These are phyloP conservation scores for Leptestheria dahalacensis DNA, from an alignment of 1,140 invertebrate genomes.

Conservation along the genomic window DNA sequence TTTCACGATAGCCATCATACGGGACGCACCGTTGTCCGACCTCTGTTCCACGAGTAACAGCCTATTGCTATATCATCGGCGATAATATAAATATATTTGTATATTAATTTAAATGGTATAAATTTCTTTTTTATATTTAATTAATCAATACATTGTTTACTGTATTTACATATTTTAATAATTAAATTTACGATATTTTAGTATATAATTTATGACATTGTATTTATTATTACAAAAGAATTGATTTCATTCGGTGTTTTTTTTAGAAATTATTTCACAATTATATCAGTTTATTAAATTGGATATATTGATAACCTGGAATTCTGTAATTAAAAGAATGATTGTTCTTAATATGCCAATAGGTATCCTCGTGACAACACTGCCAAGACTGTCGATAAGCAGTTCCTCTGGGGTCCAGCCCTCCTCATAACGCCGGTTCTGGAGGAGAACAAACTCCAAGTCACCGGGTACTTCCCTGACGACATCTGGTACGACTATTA, in stretches of 20 bases:
- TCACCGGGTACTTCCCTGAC: slow-evolving; percentile 27
- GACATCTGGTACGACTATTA: slow-evolving; percentile 31
- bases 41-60: slow-evolving; percentile 27
- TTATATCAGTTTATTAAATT: no score
- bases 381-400: slow-evolving; percentile 20
- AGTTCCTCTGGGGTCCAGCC: slow-evolving; percentile 25
- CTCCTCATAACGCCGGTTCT: slow-evolving; percentile 22
- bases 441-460: slow-evolving; percentile 15
- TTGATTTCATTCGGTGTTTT: no score
- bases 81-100: not conserved
- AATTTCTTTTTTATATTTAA: not conserved
- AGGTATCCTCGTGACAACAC: slow-evolving; percentile 26
- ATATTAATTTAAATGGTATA: not conserved
- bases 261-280: no score
- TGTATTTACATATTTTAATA: not conserved
- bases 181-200: not conserved
- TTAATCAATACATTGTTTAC: not conserved
- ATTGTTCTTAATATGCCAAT: not conserved
- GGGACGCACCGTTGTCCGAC: slow-evolving; percentile 29
- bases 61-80: not conserved
- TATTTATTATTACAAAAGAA: no score
- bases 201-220: not conserved
- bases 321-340: not conserved
- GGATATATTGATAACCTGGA: no score
- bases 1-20: slow-evolving; percentile 27